Conservation (phyloP, 2,797 vertebrate species). For the Lagorchestes hirsutus region DNA sequence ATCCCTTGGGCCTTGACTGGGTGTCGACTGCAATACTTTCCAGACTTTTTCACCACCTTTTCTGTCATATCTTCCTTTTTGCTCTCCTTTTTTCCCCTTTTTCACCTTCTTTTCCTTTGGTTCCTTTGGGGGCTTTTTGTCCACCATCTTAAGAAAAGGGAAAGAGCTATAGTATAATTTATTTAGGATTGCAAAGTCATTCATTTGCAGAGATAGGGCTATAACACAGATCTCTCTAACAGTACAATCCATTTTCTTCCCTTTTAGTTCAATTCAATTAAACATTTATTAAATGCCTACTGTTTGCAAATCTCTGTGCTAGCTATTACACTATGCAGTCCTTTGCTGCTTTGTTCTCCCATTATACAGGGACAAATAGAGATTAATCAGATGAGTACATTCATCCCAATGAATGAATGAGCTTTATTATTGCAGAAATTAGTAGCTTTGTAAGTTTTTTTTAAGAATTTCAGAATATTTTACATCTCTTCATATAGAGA, state of each 20-base stretch:
- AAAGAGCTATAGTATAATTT: not conserved
- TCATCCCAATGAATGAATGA: not conserved
- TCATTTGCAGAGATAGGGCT: not conserved
- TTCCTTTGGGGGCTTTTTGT: too few relatives aligned
- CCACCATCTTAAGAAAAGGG: too few relatives aligned
- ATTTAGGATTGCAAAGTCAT: not conserved
- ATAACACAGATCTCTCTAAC: not conserved
- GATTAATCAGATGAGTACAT: not conserved
- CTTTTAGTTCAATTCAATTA: not conserved
- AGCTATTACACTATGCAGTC: not conserved
- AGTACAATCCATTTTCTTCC: not conserved
- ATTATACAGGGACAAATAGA: not conserved
- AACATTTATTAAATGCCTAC: conserved; percentile 3
- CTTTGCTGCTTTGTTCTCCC: not conserved
- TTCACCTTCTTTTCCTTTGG: too few relatives aligned
- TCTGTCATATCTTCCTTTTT: too few relatives aligned
- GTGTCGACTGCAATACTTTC: too few relatives aligned
- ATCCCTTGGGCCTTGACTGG: too few relatives aligned
- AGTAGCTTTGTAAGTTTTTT: conserved; percentile 67
- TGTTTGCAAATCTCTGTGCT: not conserved
- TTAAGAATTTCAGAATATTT: conserved; percentile 65
- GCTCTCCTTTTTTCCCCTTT: too few relatives aligned
- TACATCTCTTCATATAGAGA: conserved; percentile 39
- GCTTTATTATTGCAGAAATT: not conserved
- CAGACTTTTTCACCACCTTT: too few relatives aligned